A percentile compares a stretch with the other conserved stretches of the same genome.
Conservation (phyloP, 2,888 invertebrate genomes). For the Pseudanteris insignis region DNA sequence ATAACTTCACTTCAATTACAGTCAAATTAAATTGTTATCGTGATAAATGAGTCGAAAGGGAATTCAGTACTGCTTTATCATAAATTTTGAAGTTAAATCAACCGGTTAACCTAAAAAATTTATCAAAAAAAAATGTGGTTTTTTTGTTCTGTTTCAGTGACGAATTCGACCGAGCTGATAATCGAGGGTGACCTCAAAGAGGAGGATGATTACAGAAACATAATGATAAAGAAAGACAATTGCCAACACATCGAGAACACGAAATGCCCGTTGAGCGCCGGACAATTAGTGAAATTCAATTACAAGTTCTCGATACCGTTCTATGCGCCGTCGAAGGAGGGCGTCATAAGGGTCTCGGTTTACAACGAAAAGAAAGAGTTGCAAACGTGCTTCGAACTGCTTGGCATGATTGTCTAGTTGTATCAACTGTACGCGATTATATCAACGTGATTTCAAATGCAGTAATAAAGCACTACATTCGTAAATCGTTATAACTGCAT, state of each 20-base stretch:
- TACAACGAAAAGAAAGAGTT: constrained; percentile 21
- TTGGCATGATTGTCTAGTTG: constrained; percentile 7
- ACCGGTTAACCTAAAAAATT: too few relatives aligned
- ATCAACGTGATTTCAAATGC: too few relatives aligned
- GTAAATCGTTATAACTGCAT: too few relatives aligned
- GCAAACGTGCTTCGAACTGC: constrained; percentile 30
- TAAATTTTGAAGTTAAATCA: too few relatives aligned
- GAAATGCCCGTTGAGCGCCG: constrained; percentile 21
- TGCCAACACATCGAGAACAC: constrained; percentile 7
- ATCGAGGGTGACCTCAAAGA: constrained; percentile 13
- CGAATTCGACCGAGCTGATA: constrained; percentile 5
- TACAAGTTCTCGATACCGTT: constrained; percentile 31
- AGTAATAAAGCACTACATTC: too few relatives aligned
- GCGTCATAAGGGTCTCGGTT: constrained; percentile 4
- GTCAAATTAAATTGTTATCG: too few relatives aligned
- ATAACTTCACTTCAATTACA: too few relatives aligned
- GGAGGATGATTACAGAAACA: constrained; percentile 4
- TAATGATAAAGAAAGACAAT: not conserved
- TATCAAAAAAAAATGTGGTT: too few relatives aligned
- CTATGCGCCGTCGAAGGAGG: constrained; percentile 8
- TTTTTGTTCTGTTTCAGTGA: constrained; percentile 9
- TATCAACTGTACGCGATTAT: too few relatives aligned
- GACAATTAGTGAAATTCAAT: constrained; percentile 9
- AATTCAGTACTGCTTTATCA: too few relatives aligned
- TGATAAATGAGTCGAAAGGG: too few relatives aligned